Conservation (phyloP, 2,797 vertebrate genomes). For the Falco biarmicus region DNA sequence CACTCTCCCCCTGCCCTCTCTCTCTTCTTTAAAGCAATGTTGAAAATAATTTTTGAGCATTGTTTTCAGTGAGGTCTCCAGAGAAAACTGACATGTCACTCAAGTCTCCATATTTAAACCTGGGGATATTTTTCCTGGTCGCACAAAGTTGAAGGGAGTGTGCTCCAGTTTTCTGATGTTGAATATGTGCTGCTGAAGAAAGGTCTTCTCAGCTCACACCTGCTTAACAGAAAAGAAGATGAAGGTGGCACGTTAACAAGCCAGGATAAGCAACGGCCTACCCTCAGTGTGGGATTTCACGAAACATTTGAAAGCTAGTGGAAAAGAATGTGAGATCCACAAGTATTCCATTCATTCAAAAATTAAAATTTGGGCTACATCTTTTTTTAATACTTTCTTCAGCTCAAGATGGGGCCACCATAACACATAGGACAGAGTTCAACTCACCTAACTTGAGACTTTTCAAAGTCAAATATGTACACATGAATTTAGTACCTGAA, state of each 20-base stretch:
- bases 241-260: neutral
- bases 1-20: neutral
- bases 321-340: neutral
- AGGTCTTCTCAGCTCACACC: neutral
- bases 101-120: neutral
- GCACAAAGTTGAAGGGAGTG: neutral
- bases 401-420: neutral
- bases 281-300: neutral
- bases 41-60: neutral
- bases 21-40: neutral
- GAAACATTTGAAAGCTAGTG: neutral
- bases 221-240: neutral
- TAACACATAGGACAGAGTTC: neutral
- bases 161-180: neutral
- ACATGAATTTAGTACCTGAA: neutral
- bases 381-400: neutral
- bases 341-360: neutral
- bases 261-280: neutral
- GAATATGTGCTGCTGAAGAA: neutral
- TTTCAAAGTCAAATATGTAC: neutral
- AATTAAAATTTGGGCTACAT: neutral
- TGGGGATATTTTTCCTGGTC: neutral
- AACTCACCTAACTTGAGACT: neutral
- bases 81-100: neutral
- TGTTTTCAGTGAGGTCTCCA: neutral